Percentiles rank a stretch among this genome's conserved stretches.
phyloP scores from a whole-genome alignment of 2,797 vertebrate species.

The Cygnus olor region DNA sequence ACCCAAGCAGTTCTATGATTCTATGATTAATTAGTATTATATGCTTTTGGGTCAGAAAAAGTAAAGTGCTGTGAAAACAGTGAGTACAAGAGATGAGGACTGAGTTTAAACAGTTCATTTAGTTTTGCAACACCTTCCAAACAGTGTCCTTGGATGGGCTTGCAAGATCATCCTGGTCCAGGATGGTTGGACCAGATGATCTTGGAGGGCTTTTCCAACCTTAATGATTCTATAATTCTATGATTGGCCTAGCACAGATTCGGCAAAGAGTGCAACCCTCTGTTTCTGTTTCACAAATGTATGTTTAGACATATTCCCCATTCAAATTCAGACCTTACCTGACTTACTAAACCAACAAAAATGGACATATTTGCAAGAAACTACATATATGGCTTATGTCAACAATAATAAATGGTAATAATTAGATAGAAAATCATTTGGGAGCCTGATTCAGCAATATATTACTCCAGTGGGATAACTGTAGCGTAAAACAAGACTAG shows the following conservation, averaged over 20 bases:
- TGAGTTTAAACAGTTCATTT: not conserved
- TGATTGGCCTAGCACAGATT: not conserved
- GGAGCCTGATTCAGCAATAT: not conserved
- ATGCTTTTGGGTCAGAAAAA: not conserved
- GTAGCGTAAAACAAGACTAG: not conserved
- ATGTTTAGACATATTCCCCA: not conserved
- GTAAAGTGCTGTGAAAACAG: not conserved
- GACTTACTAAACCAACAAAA: not conserved
- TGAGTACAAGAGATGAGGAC: not conserved
- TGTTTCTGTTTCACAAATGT: not conserved
- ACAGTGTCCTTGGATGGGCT: not conserved
- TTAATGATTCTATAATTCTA: no score
- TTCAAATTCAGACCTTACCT: not conserved
- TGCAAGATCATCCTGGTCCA: not conserved
- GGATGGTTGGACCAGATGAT: no score
- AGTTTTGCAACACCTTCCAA: not conserved
- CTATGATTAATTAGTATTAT: not conserved
- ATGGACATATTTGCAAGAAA: not conserved
- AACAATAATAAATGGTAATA: not conserved
- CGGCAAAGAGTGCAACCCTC: not conserved
- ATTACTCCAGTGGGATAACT: not conserved
- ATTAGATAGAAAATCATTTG: not conserved
- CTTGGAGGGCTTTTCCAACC: no score
- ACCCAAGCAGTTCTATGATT: no score
- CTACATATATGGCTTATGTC: not conserved